Evolutionary conservation across 2,113 vertebrate genomes (phyloP), one percentile per base, ranked within the genome.

Genomic region (Ceyx cyanopectus): DNA sequence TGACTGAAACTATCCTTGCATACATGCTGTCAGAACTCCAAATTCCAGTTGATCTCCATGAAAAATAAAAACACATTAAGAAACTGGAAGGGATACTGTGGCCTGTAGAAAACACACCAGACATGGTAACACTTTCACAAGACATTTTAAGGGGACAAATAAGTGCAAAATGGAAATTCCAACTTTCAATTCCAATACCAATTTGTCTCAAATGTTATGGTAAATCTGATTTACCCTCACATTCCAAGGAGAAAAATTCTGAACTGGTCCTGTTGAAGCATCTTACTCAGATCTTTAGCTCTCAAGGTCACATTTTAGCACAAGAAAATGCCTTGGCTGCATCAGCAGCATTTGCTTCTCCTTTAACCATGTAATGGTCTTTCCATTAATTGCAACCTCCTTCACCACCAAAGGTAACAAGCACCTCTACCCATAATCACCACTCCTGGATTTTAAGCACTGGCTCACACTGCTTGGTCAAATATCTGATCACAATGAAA

Each of bases 351-450:
- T 53, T 19, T 50, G 12, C 2, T 27, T 62, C 12, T 45, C 45
- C 37, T 58, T 69, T 26, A 61, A 16, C 8, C 21, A 23, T 1
- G 1, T 8, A 23, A 23, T 1, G 1, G 7, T 14, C 5, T 45
- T 75, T 46, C 14, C 76, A 8, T 14, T 54, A 16, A 21, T 74
- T 81, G 58, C 61, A 77, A 70, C 27, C 27, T 56, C 37, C 10
- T 48, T 30, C 14, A 63, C 48, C 37, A 46, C 9, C 67, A 75
- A 81, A 57, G 5, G 16, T 40, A 82, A 92, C 15, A 43, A 2
- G 87, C 62, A 34, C 34, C 12, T 70, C 61, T 72, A 65, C 15
- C 37, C n/a, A 20, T 27, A 19, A 48, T 50, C 43, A 53, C 40
- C 20, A 40, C 14, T 51, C 4, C 1, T 21, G 6, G 19, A 12